Evolutionary conservation across 2,888 invertebrate species (phyloP).

Genomic region (Mactromeris polynyma): DNA sequence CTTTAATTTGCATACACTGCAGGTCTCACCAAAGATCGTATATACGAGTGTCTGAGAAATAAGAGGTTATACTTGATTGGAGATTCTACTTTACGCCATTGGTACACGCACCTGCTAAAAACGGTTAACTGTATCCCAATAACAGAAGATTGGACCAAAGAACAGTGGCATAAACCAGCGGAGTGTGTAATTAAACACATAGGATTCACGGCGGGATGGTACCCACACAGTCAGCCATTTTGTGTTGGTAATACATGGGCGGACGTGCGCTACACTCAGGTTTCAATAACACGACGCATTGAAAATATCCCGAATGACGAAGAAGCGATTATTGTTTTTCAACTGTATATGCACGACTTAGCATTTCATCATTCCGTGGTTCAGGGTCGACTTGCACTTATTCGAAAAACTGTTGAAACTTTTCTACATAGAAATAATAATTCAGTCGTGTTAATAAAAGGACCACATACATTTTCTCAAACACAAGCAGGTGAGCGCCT

Average conservation of each 20-base stretch:
- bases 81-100: constrained; percentile 40
- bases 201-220: constrained; percentile 28
- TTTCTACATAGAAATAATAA: constrained; percentile 14
- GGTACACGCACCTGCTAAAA: constrained; percentile 25
- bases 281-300: constrained; percentile 8
- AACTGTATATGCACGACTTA: constrained; percentile 28
- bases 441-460: constrained; percentile 21
- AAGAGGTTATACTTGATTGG: constrained; percentile 34
- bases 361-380: constrained; percentile 34
- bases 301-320: background rate
- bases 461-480: constrained; percentile 21
- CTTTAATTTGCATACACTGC: background rate
- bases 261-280: background rate
- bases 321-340: constrained; percentile 38
- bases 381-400: background rate
- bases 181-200: background rate
- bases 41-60: constrained; percentile 26
- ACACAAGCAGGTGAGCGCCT: background rate
- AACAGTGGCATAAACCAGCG: constrained; percentile 32
- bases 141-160: constrained; percentile 33
- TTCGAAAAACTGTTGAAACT: constrained; percentile 30
- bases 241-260: background rate
- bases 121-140: constrained; percentile 5
- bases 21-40: background rate
- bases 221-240: constrained; percentile 34